phyloP scores from a whole-genome alignment of 2,888 invertebrate species.

The Norana najaformis region DNA sequence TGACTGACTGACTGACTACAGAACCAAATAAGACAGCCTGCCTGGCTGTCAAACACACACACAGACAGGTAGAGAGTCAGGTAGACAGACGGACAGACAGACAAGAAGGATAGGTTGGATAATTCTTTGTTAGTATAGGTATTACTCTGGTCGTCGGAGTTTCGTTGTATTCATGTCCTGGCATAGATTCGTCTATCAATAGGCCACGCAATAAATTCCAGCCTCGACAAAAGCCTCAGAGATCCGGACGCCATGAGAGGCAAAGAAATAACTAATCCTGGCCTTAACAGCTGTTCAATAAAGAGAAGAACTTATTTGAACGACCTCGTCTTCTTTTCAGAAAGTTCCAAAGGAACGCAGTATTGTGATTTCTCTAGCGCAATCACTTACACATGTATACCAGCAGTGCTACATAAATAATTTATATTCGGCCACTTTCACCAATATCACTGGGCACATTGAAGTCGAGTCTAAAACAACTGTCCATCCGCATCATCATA shows the following conservation, averaged over 20 bases:
- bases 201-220: background rate
- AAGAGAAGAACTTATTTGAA: background rate
- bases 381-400: background rate
- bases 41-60: background rate
- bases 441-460: too few species aligned
- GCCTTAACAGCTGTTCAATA: background rate
- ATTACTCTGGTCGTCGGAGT: too few species aligned
- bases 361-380: background rate
- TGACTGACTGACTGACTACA: background rate
- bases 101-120: background rate
- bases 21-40: background rate
- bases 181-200: background rate
- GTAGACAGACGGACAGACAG: background rate
- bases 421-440: background rate
- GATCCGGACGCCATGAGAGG: background rate
- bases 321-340: background rate
- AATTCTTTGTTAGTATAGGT: too few species aligned
- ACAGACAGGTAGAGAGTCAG: background rate
- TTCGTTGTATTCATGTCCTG: too few species aligned
- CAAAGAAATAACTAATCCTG: conserved; percentile 3
- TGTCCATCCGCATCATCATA: background rate
- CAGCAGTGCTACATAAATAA: background rate
- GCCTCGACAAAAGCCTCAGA: background rate
- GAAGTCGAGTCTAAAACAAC: background rate
- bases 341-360: too few species aligned